Conservation (phyloP, 2,797 vertebrate genomes). For the Hozukius guyotensis region DNA sequence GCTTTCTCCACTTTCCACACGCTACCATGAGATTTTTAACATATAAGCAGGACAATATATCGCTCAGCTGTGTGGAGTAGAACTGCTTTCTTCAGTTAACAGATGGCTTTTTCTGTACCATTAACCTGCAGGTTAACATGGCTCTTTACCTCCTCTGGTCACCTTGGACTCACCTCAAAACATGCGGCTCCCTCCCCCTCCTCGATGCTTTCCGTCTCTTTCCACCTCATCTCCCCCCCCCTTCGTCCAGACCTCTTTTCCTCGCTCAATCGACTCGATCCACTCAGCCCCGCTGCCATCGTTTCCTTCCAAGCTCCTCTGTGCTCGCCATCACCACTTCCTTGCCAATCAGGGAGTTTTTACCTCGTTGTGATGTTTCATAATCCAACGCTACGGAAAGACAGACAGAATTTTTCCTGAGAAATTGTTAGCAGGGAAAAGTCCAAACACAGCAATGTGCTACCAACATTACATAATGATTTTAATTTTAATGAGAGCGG, state of each 20-base stretch:
- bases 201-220: slow-evolving; percentile 19
- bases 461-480: slow-evolving; percentile 33
- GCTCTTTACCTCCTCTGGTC: slow-evolving; percentile 66
- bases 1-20: background rate
- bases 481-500: slow-evolving; percentile 38
- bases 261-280: slow-evolving; percentile 52
- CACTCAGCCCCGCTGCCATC: slow-evolving; percentile 49
- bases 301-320: slow-evolving; percentile 35
- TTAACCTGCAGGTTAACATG: slow-evolving; percentile 73
- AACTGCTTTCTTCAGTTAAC: slow-evolving; percentile 13
- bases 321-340: background rate
- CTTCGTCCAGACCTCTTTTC: slow-evolving; percentile 53
- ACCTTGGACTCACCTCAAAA: slow-evolving; percentile 83
- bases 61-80: background rate
- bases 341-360: slow-evolving; percentile 5
- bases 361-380: slow-evolving; percentile 1
- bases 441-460: slow-evolving; percentile 27
- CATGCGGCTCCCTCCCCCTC: slow-evolving; percentile 59
- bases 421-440: slow-evolving; percentile 5
- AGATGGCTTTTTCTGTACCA: slow-evolving; percentile 51
- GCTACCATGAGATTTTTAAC: background rate
- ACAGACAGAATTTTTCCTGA: slow-evolving; percentile 1
- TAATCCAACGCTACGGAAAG: background rate
- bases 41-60: background rate
- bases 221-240: slow-evolving; percentile 46